Conservation (phyloP, 2,797 vertebrate species). For the Loriculus beryllinus region DNA sequence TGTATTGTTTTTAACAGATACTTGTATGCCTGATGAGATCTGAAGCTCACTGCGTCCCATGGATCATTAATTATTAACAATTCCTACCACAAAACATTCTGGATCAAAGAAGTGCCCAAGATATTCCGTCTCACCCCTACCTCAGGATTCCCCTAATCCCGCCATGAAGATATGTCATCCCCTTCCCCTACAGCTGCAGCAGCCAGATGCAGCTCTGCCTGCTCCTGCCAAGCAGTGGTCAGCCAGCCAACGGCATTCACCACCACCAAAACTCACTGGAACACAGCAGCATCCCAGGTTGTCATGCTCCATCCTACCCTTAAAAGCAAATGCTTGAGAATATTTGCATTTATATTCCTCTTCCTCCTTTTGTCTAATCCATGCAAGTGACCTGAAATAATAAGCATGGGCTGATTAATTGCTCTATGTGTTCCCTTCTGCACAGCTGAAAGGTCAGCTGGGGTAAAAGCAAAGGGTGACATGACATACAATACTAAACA, state of each 20-base stretch:
- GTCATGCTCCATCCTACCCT: not conserved
- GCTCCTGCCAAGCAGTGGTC: not conserved
- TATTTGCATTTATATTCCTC: constrained; percentile 39
- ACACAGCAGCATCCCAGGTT: not conserved
- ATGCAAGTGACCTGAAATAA: constrained; percentile 27
- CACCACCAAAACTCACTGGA: constrained; percentile 12
- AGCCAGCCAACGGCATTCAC: not conserved
- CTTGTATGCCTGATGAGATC: not conserved
- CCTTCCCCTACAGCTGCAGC: not conserved
- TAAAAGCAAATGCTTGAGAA: constrained; percentile 17
- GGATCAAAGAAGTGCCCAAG: not conserved
- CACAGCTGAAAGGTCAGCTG: constrained; percentile 13
- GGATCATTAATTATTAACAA: not conserved
- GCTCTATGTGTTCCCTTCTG: not conserved
- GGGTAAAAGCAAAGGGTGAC: constrained; percentile 30
- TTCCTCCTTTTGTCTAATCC: not conserved
- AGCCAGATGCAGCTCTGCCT: not conserved
- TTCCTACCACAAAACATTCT: not conserved
- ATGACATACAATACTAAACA: not conserved
- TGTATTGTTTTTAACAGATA: not conserved
- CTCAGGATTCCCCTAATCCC: not conserved
- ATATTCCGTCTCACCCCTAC: not conserved
- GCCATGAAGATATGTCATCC: not conserved
- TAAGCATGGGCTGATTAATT: constrained; percentile 38
- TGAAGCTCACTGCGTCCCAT: fast-evolving